Conservation (phyloP, 2,888 invertebrate species). For the Ophraella communa region DNA sequence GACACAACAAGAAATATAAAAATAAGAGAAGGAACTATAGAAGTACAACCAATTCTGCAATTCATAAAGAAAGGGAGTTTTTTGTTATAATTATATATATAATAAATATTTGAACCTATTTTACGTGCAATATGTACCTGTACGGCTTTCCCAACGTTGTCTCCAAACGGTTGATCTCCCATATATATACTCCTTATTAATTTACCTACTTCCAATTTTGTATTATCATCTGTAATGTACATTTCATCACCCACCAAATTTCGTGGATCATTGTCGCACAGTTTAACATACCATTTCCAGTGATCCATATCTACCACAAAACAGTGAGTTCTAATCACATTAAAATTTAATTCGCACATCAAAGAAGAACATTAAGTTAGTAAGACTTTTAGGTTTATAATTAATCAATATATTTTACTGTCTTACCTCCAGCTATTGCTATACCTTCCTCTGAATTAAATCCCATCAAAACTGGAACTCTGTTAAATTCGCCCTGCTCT, state of each 20-base stretch:
- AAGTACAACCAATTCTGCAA: too few species aligned
- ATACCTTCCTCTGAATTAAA: slow-evolving; percentile 36
- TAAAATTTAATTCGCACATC: too few species aligned
- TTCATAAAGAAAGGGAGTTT: too few species aligned
- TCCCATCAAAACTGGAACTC: slow-evolving; percentile 38
- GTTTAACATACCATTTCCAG: slow-evolving; percentile 2
- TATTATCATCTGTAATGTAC: slow-evolving; percentile 24
- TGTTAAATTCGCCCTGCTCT: slow-evolving; percentile 30
- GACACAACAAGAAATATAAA: too few species aligned
- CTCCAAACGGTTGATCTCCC: slow-evolving; percentile 17
- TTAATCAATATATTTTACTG: too few species aligned
- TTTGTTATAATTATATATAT: too few species aligned
- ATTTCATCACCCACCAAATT: slow-evolving; percentile 31
- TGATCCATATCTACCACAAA: slow-evolving; percentile 19
- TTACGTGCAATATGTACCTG: slow-evolving; percentile 35
- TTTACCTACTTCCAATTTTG: slow-evolving; percentile 23
- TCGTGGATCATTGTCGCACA: slow-evolving; percentile 27
- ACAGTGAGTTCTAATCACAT: too few species aligned
- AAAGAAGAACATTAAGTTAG: too few species aligned
- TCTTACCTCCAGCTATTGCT: slow-evolving; percentile 10
- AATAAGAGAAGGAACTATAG: too few species aligned
- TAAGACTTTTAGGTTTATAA: too few species aligned
- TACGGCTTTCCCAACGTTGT: slow-evolving; percentile 32
- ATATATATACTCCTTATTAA: slow-evolving; percentile 37
- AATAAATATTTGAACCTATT: too few species aligned